Base-by-base conservation (phyloP, 2,113 vertebrate species). In the Oxyruncus cristatus region DNA sequence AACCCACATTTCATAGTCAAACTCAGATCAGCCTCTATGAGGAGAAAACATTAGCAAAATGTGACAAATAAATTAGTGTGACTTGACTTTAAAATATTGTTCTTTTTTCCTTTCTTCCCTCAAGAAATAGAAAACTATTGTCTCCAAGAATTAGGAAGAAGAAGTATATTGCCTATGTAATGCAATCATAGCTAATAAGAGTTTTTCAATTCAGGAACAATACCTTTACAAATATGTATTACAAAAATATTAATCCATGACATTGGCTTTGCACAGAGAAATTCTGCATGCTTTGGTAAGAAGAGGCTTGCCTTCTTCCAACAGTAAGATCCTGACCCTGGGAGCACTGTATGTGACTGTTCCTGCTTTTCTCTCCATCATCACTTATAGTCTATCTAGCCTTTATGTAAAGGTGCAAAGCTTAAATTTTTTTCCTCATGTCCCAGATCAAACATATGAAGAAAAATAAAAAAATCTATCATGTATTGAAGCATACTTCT, bases 261-360 rank as follows among this genome's bases (percentile, higher is more conserved):
- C n/a, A n/a, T 30, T 44, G 44, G 4, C 8, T 86, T 88, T 80
- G 24, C 53, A 52, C 6, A 33, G 11, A 72, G 17, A 62, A 59
- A 2, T 73, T 73, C 27, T 44, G 53, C 12, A 26, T 28, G 5
- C 5, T 67, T 68, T 75, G 19, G 11, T 67, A 15, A 66, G 46
- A 70, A 76, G 37, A 70, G 4, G 11, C 7, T 67, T 84, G 6
- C 7, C 12, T 74, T 81, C 15, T 12, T 72, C n/a, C 16, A 61
- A 6, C 26, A 55, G 14, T 27, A 10, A 82, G 20, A 59, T 21
- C 12, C 33, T 50, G 32, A 46, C 20, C 5, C 28, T 6, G 0
- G 3, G 8, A 61, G 5, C 4, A 18, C 6, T 21, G 10, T 19
- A 17, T 65, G 10, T 11, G 14, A 55, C 9, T 0, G 1, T 5